These are phyloP conservation scores for Gambusia affinis DNA, from an alignment of 2,113 vertebrate species.

Conservation along the genomic window DNA sequence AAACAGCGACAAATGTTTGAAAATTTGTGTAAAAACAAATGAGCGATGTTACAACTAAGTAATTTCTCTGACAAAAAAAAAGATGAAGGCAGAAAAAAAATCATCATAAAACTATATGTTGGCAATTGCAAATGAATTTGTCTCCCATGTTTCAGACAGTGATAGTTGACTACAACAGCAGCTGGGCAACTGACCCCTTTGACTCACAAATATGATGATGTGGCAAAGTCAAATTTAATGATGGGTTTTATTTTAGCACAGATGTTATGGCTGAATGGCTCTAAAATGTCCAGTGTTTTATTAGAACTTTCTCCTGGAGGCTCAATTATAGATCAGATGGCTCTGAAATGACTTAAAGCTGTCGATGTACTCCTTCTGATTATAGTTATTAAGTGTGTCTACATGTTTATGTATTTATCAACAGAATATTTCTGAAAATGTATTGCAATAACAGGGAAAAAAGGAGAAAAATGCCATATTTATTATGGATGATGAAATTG, in stretches of 20 bases:
- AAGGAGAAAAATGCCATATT: too few relatives aligned
- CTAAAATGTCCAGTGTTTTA: constrained; percentile 13
- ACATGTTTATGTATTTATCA: neutral
- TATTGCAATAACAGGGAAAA: too few relatives aligned
- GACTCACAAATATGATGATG: constrained; percentile 11
- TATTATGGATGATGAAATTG: too few relatives aligned
- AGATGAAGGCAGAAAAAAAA: neutral
- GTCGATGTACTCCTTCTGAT: neutral
- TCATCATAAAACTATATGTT: neutral
- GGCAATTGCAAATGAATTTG: neutral
- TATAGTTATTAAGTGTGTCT: neutral
- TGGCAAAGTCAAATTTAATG: constrained; percentile 6
- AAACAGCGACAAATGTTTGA: neutral
- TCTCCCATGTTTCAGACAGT: neutral
- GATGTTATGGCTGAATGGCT: constrained; percentile 13
- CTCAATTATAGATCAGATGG: constrained; percentile 17
- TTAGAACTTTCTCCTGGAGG: neutral
- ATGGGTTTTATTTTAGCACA: constrained; percentile 24
- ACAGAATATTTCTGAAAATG: neutral
- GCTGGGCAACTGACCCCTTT: neutral
- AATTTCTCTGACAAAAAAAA: neutral
- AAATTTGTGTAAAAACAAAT: neutral
- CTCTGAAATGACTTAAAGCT: constrained; percentile 17
- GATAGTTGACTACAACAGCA: neutral
- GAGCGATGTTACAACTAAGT: too few relatives aligned